Conservation (phyloP, 2,797 vertebrate species). For the Sparidentex hasta region DNA sequence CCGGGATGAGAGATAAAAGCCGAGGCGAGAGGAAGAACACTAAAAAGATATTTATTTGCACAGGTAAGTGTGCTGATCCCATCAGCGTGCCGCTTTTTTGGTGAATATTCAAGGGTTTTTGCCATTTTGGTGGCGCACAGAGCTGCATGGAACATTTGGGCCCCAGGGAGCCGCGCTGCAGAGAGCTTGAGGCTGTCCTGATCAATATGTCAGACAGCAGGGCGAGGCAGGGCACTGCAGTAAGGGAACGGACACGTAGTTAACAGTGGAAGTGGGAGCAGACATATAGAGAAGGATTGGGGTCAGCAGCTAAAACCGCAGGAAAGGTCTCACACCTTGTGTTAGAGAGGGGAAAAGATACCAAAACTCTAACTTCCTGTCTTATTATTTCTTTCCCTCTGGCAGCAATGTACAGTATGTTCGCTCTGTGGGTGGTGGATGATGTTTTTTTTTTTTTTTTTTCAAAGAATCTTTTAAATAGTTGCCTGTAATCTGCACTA, state of each 20-base stretch:
- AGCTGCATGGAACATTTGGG: conserved; percentile 35
- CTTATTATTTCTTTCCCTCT: conserved; percentile 28
- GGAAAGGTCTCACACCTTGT: conserved; percentile 16
- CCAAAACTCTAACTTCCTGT: conserved; percentile 13
- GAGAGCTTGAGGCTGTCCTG: conserved; percentile 61
- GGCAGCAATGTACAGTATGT: conserved; percentile 14
- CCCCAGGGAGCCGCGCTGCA: conserved; percentile 66
- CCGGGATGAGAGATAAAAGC: conserved; percentile 55
- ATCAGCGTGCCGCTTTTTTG: conserved; percentile 2
- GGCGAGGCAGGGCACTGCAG: conserved; percentile 75
- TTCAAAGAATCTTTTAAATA: conserved; percentile 52
- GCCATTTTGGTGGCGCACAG: conserved; percentile 5
- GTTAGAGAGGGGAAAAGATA: conserved; percentile 10
- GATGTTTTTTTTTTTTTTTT: conserved; percentile 23
- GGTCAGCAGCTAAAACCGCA: conserved; percentile 45
- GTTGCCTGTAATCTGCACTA: conserved; percentile 69
- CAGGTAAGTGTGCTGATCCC: not conserved
- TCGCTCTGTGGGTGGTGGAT: conserved; percentile 38
- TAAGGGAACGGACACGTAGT: conserved; percentile 54
- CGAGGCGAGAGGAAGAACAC: conserved; percentile 6
- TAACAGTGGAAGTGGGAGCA: conserved; percentile 43
- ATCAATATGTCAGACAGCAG: conserved; percentile 74
- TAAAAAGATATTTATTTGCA: conserved; percentile 9
- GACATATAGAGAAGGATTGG: conserved; percentile 22
- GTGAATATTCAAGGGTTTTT: conserved; percentile 29